These are phyloP conservation scores for Archocentrus centrarchus DNA, from an alignment of 2,113 vertebrate species.

Conservation along the genomic window DNA sequence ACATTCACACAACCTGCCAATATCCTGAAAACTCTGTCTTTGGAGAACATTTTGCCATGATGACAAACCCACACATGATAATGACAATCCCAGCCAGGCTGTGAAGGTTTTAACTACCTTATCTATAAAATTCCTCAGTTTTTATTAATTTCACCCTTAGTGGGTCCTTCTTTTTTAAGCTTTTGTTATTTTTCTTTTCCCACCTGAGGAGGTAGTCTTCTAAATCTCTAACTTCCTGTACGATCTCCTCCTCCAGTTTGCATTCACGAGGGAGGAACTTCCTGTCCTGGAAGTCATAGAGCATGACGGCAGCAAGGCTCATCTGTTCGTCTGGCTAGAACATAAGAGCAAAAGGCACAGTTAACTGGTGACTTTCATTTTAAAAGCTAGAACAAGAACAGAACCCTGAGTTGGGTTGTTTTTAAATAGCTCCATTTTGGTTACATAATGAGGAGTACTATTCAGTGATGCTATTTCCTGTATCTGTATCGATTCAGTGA, in stretches of 20 bases:
- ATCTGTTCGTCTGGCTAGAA: conserved; percentile 85
- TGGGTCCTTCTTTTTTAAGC: neutral
- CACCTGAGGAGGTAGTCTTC: conserved; percentile 85
- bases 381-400: neutral
- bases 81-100: neutral
- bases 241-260: conserved; percentile 65
- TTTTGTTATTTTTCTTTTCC: neutral
- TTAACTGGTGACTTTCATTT: conserved; percentile 17
- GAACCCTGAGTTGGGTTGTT: neutral
- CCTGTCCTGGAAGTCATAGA: conserved; percentile 90
- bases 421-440: neutral
- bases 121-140: neutral
- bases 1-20: neutral
- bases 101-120: neutral
- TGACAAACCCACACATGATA: neutral
- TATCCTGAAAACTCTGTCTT: too few species aligned
- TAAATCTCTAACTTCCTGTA: conserved; percentile 83
- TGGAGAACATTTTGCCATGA: neutral
- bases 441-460: conserved; percentile 9
- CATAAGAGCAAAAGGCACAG: conserved; percentile 11
- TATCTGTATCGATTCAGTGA: conserved; percentile 22
- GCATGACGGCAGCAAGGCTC: conserved; percentile 88
- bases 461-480: neutral
- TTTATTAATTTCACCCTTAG: neutral
- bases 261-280: conserved; percentile 84